Base-by-base conservation (phyloP, 2,797 vertebrate species). In the Notolepis coatsorum region DNA sequence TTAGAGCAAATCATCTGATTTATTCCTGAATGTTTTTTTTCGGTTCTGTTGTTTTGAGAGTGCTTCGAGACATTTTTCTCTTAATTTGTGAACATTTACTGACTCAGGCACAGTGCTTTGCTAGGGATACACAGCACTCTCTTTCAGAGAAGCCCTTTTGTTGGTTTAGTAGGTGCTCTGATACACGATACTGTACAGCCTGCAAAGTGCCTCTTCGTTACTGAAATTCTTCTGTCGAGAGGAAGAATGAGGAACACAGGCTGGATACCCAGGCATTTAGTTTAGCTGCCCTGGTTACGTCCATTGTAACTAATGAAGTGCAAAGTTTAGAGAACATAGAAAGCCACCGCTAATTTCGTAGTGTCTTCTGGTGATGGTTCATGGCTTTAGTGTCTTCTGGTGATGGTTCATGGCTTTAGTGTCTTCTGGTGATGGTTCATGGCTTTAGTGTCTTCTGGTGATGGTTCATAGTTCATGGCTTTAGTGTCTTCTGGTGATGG, bases 251-350 rank as follows among this genome's bases (percentile, higher is more conserved):
- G 27, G 25, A 48, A 41, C 46, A 27, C 39, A 53, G 61, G 41
- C 56, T 75, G 69, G 84, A 83, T 68, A 84, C 84, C 7, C 23
- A 30, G 83, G 71, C 82, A 86, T 88, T 82, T 84, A 58, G 54
- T 71, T 38, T 30, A 23, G 47, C 54, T 73, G 37, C 47, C 35
- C 33, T 21, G 24, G 31, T 59, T 30, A 33, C 59, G 68, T 20
- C 46, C 47, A 65, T 71, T 74, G 45, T 74, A 72, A 45, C 76
- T 43, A 68, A 75, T 75, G 45, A 73, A 57, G 68, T 61, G 58
- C 24, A 75, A 68, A 56, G 43, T 60, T n/a, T 12, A 30, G 25
- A 23, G 7, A 54, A 65, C 69, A 61, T 38, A 62, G 18, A 50
- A 52, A 75, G 43, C 39, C 12, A 13, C 7, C 54, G 35, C 47